These are phyloP conservation scores for Episyrphus balteatus DNA, from an alignment of 1,140 invertebrate genomes.

Conservation along the genomic window DNA sequence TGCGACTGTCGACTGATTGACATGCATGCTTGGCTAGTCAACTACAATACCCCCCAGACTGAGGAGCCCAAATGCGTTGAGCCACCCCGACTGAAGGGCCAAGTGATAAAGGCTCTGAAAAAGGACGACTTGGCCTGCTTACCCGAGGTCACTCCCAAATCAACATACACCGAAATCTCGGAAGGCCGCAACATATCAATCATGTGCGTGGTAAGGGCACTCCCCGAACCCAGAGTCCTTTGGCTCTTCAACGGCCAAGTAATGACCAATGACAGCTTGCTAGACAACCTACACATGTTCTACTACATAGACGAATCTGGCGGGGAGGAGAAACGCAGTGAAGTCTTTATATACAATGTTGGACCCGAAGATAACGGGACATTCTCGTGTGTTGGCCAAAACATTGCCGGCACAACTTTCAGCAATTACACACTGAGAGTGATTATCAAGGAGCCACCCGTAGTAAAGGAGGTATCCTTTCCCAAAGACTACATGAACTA, in stretches of 20 bases:
- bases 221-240: slow-evolving; percentile 62
- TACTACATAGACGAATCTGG: slow-evolving; percentile 57
- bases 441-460: slow-evolving; percentile 56
- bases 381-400: slow-evolving; percentile 70
- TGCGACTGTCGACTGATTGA: slow-evolving; percentile 74
- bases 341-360: slow-evolving; percentile 63
- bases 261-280: slow-evolving; percentile 55
- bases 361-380: slow-evolving; percentile 66
- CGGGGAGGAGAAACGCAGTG: slow-evolving; percentile 59
- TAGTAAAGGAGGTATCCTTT: slow-evolving; percentile 50
- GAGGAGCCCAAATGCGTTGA: slow-evolving; percentile 65
- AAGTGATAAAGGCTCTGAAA: slow-evolving; percentile 56
- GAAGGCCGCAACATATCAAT: slow-evolving; percentile 70
- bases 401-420: slow-evolving; percentile 60
- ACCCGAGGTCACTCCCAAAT: slow-evolving; percentile 60
- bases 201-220: slow-evolving; percentile 62
- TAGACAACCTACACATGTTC: slow-evolving; percentile 51
- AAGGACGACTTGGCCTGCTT: slow-evolving; percentile 68
- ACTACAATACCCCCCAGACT: slow-evolving; percentile 57
- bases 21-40: slow-evolving; percentile 64
- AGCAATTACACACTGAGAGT: slow-evolving; percentile 68
- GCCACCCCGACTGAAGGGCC: slow-evolving; percentile 53
- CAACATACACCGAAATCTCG: slow-evolving; percentile 59
- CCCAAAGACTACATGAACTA: slow-evolving; percentile 49
- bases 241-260: slow-evolving; percentile 72